phyloP scores from a whole-genome alignment of 2,888 invertebrate species.

The Augiades crinisus region DNA sequence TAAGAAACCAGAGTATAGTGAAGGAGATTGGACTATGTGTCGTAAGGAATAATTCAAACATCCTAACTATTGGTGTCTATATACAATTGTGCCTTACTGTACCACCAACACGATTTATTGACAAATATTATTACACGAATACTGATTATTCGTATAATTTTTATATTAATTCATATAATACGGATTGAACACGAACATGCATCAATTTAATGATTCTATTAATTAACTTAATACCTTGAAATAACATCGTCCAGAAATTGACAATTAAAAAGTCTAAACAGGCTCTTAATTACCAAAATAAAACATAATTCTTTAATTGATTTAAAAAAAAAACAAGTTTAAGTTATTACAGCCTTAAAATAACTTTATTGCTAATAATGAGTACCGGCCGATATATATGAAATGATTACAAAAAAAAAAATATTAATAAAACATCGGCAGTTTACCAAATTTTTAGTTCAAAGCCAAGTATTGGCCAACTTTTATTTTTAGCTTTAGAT shows the following conservation, averaged over 20 bases:
- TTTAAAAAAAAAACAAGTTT: neutral
- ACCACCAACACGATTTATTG: slow-evolving; percentile 2
- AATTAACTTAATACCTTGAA: neutral
- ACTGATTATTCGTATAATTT: too few relatives aligned
- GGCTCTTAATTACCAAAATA: neutral
- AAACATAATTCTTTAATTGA: neutral
- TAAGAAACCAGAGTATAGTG: slow-evolving; percentile 14
- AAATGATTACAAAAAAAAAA: neutral
- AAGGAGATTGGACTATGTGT: slow-evolving; percentile 3
- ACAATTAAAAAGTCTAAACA: slow-evolving; percentile 7
- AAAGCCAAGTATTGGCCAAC: too few relatives aligned
- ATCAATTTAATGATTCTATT: neutral
- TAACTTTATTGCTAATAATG: slow-evolving; percentile 6
- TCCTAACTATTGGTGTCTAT: slow-evolving; percentile 13
- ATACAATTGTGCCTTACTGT: slow-evolving; percentile 15
- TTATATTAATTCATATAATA: too few relatives aligned
- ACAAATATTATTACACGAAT: neutral
- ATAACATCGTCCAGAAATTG: slow-evolving; percentile 2
- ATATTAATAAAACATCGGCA: neutral
- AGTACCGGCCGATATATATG: neutral
- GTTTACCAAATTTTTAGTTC: too few relatives aligned
- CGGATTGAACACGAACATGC: neutral
- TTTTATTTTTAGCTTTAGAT: neutral
- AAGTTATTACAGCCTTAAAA: slow-evolving; percentile 3
- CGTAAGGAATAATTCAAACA: neutral